Conservation (phyloP, 2,888 invertebrate species). For the Yponomeuta evonymella region DNA sequence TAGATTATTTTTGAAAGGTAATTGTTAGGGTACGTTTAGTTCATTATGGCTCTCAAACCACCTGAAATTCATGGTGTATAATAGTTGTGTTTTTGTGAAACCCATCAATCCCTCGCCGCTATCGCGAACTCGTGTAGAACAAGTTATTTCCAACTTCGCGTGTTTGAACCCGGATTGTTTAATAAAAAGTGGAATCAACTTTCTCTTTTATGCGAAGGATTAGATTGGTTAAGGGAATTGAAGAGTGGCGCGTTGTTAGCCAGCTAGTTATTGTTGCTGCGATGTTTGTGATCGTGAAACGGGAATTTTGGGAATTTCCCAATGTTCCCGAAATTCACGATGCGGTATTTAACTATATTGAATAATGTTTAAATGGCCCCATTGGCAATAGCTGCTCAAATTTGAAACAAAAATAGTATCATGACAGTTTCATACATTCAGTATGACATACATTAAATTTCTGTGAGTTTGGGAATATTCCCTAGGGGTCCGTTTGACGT, state of each 20-base stretch:
- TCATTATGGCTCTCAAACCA: not conserved
- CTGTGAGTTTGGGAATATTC: too few relatives aligned
- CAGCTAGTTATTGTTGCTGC: not conserved
- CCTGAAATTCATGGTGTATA: not conserved
- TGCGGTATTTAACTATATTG: too few relatives aligned
- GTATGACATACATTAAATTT: too few relatives aligned
- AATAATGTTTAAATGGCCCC: too few relatives aligned
- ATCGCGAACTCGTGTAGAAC: conserved; percentile 7
- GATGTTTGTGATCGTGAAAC: not conserved
- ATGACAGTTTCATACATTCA: too few relatives aligned
- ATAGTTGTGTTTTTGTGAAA: not conserved
- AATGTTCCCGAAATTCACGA: too few relatives aligned
- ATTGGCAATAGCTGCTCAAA: too few relatives aligned
- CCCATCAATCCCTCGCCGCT: conserved; percentile 6
- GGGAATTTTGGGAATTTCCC: not conserved
- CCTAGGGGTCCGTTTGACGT: too few relatives aligned
- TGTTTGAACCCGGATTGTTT: conserved; percentile 29
- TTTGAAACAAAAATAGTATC: too few relatives aligned
- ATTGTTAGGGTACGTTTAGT: too few relatives aligned
- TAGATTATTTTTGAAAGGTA: too few relatives aligned
- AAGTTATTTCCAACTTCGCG: conserved; percentile 16
- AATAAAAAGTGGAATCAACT: conserved; percentile 26
- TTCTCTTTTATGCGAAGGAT: conserved; percentile 29
- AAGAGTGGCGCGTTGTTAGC: not conserved
- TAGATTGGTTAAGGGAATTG: conserved; percentile 26